These are phyloP conservation scores for Thera obeliscata DNA, from an alignment of 2,888 invertebrate species.

Conservation along the genomic window DNA sequence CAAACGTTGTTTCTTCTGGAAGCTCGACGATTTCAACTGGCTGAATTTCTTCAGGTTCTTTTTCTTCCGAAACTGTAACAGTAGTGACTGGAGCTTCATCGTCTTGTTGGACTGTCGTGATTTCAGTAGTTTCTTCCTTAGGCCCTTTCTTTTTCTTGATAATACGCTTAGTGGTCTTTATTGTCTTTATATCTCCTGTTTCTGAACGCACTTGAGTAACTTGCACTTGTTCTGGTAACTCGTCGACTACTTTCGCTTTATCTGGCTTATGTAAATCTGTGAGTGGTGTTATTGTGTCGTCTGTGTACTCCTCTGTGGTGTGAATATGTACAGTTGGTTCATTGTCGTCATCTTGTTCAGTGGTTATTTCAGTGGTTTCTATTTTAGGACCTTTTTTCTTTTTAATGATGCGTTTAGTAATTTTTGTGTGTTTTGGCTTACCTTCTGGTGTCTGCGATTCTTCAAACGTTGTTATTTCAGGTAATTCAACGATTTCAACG, in stretches of 20 bases:
- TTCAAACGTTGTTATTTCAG: slow-evolving; percentile 48
- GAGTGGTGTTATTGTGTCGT: slow-evolving; percentile 40
- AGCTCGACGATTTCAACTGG: slow-evolving; percentile 51
- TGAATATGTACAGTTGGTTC: slow-evolving; percentile 46
- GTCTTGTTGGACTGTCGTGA: slow-evolving; percentile 40
- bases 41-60: slow-evolving; percentile 8
- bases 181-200: slow-evolving; percentile 49
- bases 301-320: slow-evolving; percentile 31
- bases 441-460: slow-evolving; percentile 46
- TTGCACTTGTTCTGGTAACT: slow-evolving; percentile 38
- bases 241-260: slow-evolving; percentile 38
- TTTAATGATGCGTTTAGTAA: slow-evolving; percentile 43
- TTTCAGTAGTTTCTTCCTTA: slow-evolving; percentile 43
- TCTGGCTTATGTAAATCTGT: slow-evolving; percentile 28
- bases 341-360: slow-evolving; percentile 47
- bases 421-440: slow-evolving; percentile 52
- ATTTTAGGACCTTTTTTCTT: slow-evolving; percentile 56
- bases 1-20: slow-evolving; percentile 57
- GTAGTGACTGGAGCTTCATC: slow-evolving; percentile 36
- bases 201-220: slow-evolving; percentile 45
- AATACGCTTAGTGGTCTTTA: slow-evolving; percentile 50
- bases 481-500: slow-evolving; percentile 43
- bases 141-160: slow-evolving; percentile 46
- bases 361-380: slow-evolving; percentile 52
- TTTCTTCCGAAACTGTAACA: slow-evolving; percentile 54